Conservation (phyloP, 1,140 invertebrate genomes). For the Planococcus citri region DNA sequence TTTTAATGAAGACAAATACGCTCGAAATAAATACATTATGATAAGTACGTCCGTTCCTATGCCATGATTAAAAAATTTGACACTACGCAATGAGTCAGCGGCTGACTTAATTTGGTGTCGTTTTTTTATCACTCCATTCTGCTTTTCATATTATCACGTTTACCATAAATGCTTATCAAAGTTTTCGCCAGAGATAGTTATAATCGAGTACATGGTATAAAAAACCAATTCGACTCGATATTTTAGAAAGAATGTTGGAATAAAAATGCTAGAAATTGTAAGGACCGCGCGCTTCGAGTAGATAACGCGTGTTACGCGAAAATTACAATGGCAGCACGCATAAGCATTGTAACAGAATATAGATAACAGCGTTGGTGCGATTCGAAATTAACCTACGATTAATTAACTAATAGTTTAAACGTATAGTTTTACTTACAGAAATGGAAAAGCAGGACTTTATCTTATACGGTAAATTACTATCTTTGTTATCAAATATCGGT, state of each 20-base stretch:
- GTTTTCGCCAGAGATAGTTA: neutral
- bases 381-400: neutral
- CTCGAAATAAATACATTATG: too few relatives aligned
- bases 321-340: conserved; percentile 15
- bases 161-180: conserved; percentile 16
- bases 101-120: neutral
- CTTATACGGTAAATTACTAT: conserved; percentile 16
- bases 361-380: neutral
- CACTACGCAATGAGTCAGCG: neutral
- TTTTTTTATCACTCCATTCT: conserved; percentile 10
- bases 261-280: neutral
- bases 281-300: conserved; percentile 1
- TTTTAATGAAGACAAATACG: too few relatives aligned
- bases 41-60: too few relatives aligned
- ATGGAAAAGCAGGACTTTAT: conserved; percentile 15
- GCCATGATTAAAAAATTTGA: neutral
- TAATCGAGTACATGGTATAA: neutral
- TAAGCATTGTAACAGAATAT: neutral
- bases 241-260: conserved; percentile 8
- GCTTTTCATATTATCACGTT: neutral
- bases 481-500: conserved; percentile 20
- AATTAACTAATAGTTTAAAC: neutral
- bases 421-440: neutral
- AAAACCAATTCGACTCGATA: neutral
- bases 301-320: conserved; percentile 17